Conservation (phyloP, 2,797 vertebrate species). For the Gorsachius magnificus region DNA sequence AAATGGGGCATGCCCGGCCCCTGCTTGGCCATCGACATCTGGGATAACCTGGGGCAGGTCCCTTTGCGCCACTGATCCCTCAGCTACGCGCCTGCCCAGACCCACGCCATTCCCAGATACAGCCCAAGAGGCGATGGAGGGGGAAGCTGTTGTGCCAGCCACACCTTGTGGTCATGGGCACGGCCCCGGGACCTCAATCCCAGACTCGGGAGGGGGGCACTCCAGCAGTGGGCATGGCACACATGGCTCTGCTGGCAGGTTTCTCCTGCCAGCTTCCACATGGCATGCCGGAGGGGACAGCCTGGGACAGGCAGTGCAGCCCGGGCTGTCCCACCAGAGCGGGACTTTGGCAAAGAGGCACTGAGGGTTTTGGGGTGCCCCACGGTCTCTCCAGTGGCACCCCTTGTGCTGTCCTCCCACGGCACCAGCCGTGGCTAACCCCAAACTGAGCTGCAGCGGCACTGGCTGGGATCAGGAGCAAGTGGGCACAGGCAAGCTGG, state of each 20-base stretch:
- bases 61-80: not conserved
- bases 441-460: rapidly evolving
- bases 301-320: not conserved
- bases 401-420: not conserved
- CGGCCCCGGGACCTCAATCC: rapidly evolving
- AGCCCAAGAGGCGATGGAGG: not conserved
- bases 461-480: not conserved
- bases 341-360: not conserved
- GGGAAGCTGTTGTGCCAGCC: not conserved
- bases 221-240: not conserved
- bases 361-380: not conserved
- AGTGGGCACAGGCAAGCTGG: not conserved
- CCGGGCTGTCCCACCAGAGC: rapidly evolving
- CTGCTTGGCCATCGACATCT: not conserved
- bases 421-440: not conserved
- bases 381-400: not conserved
- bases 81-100: rapidly evolving
- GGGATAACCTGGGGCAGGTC: not conserved
- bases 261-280: not conserved
- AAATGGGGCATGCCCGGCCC: not conserved
- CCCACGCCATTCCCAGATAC: not conserved
- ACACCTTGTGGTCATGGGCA: not conserved
- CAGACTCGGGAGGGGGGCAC: rapidly evolving
- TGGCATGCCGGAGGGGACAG: rapidly evolving
- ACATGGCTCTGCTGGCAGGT: rapidly evolving